Evolutionary conservation across 2,888 invertebrate genomes (phyloP).

Genomic region (Polymixis flavicincta): DNA sequence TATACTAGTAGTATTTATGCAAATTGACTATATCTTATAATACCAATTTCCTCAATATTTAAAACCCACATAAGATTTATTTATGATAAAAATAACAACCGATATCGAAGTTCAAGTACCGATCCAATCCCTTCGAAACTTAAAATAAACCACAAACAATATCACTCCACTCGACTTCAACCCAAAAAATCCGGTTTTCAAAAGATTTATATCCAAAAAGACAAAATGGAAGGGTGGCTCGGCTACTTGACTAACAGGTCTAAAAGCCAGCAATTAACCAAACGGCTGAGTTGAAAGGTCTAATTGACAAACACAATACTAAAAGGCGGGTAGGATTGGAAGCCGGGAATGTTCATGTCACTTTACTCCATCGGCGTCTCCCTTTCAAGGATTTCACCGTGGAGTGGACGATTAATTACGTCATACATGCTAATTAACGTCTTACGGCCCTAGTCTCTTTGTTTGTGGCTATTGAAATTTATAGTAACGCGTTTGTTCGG

Average conservation of each 20-base stretch:
- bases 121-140: constrained; percentile 15
- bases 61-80: constrained; percentile 8
- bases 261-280: constrained; percentile 73
- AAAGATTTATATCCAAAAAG: constrained; percentile 50
- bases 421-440: constrained; percentile 76
- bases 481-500: constrained; percentile 42
- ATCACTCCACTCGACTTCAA: constrained; percentile 26
- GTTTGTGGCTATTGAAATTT: constrained; percentile 64
- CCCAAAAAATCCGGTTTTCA: constrained; percentile 56
- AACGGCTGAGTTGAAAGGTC: constrained; percentile 69
- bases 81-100: constrained; percentile 5
- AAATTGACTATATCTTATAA: neutral
- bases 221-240: constrained; percentile 64
- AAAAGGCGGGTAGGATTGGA: constrained; percentile 46
- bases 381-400: constrained; percentile 49
- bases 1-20: neutral
- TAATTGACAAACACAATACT: constrained; percentile 76
- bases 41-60: neutral
- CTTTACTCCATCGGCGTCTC: constrained; percentile 46
- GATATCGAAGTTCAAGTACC: constrained; percentile 25
- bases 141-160: constrained; percentile 44
- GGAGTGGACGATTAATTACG: constrained; percentile 73
- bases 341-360: constrained; percentile 57
- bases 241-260: constrained; percentile 70
- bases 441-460: constrained; percentile 66